A percentile compares a stretch with the other conserved stretches of the same genome.
Conservation (phyloP, 2,888 invertebrate genomes). For the Acleris sparsana region DNA sequence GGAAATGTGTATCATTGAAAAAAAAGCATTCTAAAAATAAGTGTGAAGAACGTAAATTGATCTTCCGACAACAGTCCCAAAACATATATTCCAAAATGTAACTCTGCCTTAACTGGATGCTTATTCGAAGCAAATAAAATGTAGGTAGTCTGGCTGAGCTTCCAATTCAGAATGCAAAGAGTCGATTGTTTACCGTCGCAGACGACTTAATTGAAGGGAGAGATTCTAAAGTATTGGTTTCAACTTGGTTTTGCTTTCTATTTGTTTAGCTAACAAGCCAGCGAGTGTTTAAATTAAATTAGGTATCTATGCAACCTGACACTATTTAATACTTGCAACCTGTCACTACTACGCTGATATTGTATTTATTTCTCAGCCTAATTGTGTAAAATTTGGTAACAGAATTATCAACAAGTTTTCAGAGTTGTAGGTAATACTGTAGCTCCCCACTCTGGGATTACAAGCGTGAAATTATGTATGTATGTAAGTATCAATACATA, state of each 20-base stretch:
- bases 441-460: too few relatives aligned
- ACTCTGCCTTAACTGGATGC: constrained; percentile 25
- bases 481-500: background rate
- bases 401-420: too few relatives aligned
- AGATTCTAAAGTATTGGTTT: constrained; percentile 30
- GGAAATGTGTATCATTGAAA: too few relatives aligned
- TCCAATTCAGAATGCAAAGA: constrained; percentile 38
- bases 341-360: too few relatives aligned
- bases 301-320: background rate
- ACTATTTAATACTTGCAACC: too few relatives aligned
- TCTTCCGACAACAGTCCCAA: background rate
- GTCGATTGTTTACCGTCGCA: constrained; percentile 38
- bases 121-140: constrained; percentile 39
- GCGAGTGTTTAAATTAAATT: constrained; percentile 1
- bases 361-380: too few relatives aligned
- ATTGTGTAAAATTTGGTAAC: too few relatives aligned
- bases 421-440: too few relatives aligned
- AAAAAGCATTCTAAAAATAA: too few relatives aligned
- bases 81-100: background rate
- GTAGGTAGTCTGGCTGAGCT: constrained; percentile 29
- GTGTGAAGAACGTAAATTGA: too few relatives aligned
- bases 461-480: background rate
- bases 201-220: constrained; percentile 39
- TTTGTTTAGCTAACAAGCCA: constrained; percentile 11
- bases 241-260: constrained; percentile 19